Base-by-base conservation (phyloP, 1,140 invertebrate genomes). In the Eueides isabella region DNA sequence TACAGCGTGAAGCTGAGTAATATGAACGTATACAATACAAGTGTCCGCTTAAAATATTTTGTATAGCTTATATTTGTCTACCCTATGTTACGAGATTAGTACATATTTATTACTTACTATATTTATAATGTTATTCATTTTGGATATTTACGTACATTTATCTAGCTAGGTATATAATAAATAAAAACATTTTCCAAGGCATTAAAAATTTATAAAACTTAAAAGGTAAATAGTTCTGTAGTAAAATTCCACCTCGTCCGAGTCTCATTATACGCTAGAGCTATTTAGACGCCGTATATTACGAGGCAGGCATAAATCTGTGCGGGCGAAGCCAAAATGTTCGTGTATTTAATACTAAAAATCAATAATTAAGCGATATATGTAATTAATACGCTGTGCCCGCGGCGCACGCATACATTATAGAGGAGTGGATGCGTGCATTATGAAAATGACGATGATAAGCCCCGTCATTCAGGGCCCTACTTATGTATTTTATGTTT, bases 391-490 rank as follows among this genome's bases (percentile, higher is more conserved):
- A 90, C 82, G 82, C 65, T 69, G 78, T 82, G 79, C 80, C 81
- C 81, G 79, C 79, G 77, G 73, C 73, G 80, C 78, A 67, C 81
- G 84, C 82, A 69, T 88, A 84, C 87, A 90, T 90, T 89, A 89
- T 88, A 82, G 73, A 86, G 74, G 72, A 74, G 85, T 80, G 84
- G 83, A 83, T 84, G 82, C 80, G 79, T 84, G 85, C 85, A 90
- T 90, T 90, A 90, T 90, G 86, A 88, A 89, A 91, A 89, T 91
- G 88, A 89, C 87, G 79, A 83, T 85, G 85, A 89, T 90, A 88
- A 87, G 81, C 86, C 55, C 68, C 61, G 68, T 70, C 68, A 70
- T 70, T 70, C 80, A 44, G 26, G 71, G 65, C 68, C 63, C 64
- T 66, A 66, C 38, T 72, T 78, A 68, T 72, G 66, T 68, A 61